Base-by-base conservation (phyloP, 2,888 invertebrate species). In the Athripsodes cinereus region DNA sequence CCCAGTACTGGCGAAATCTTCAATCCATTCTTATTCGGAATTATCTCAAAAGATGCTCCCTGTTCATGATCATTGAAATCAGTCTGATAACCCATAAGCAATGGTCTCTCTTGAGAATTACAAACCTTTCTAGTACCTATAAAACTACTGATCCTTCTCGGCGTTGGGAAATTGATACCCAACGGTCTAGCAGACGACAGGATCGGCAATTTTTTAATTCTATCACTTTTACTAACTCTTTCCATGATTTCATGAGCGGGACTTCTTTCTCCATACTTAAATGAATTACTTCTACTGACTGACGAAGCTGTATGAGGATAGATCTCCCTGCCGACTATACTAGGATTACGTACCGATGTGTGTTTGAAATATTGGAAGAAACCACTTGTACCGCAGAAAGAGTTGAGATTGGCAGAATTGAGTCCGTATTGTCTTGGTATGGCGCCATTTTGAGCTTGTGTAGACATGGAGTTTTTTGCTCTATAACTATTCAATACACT, bases 1-100 rank as follows among this genome's bases (percentile, higher is more conserved):
- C 52, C 74, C 72, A 65, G 65, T 53, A 75, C 66, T 2, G 81
- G 81, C 53, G 81, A 79, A 59, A 81, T 79, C 67, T 77, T 79
- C 8, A 81, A 69, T 44, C 81, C 81, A 60, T 76, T 79, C 68
- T 78, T 79, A 64, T 77, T 74, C 40, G 80, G 79, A 51, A 80
- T 75, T 50, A 80, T 78, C 67, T 75, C 74, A 53, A 75, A 75
- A 55, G 73, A 73, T 2, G 75, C 73, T 64, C 73, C 73, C 21
- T 61, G 66, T 62, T 67, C 67, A 21, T 66, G 66, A 58, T 63
- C 61, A 62, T 64, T 59, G 16, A 59, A 55, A 53, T 58, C 63
- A 22, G 61, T 61, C 54, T 65, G 62, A 48, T 65, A 60, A 8
- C 64, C 62, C 60, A 74, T 65, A 31, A 75, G 65, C 53, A 76